Base-by-base conservation (phyloP, 2,113 vertebrate genomes). In the Candoia aspera region DNA sequence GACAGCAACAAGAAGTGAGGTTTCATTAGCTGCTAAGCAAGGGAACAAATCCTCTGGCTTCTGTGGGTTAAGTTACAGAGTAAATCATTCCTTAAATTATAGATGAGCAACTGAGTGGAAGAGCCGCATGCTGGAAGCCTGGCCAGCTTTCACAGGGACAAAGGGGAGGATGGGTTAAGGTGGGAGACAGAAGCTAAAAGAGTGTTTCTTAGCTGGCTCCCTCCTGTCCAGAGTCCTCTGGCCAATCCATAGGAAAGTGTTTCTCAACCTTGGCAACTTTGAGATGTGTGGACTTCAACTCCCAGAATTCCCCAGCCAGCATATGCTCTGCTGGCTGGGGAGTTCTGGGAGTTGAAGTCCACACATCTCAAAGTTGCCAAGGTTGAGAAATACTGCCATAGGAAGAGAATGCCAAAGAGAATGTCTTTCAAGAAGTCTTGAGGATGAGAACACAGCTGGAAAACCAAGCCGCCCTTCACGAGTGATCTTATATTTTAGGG, bases 81-180 rank as follows among this genome's bases (percentile, higher is more conserved):
- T 89, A 84, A 86, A 68, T 90, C 83, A 57, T 9, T 1, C 49
- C 49, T 84, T 90, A 85, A 64, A 89, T 86, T 86, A 92, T 64
- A 89, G 91, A 92, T 86, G 83, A 92, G 59, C n/a, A 8, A 59
- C 13, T 8, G 58, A 29, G 53, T 29, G 23, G 33, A 59, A 42
- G 49, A 83, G 58, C 68, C 37, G 11, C 37, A 55, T 42, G 46
- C 87, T 21, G 83, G 73, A 89, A 55, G n/a, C 46, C 87, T 46
- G 5, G 24, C 15, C n/a, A 42, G 11, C 23, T 85, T 54, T 88
- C 24, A n/a, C 33, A 15, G 88, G 91, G 91, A n/a, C 21, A n/a
- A 54, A 55, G 58, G 79, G 87, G 57, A 53, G 46, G 60, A 19
- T 5, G 68, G 91, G 6, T 8, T 37, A 68, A 84, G 68, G 19